phyloP scores from a whole-genome alignment of 2,797 vertebrate species.

The Cyprinella venusta region DNA sequence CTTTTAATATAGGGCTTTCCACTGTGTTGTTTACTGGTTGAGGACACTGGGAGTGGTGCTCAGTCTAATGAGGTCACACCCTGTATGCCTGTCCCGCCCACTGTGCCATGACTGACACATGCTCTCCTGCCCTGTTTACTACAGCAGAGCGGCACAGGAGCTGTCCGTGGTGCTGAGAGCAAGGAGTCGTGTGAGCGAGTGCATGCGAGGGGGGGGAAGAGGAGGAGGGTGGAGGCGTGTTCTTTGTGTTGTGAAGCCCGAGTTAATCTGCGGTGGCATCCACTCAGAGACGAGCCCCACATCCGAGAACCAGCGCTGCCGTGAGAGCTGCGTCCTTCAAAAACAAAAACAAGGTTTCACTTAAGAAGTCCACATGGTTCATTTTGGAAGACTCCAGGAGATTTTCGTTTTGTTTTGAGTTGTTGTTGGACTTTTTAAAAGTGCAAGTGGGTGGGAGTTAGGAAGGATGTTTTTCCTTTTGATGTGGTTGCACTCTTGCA shows the following conservation, averaged over 20 bases:
- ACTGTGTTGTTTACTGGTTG: constrained; percentile 75
- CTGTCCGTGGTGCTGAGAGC: constrained; percentile 80
- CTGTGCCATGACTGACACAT: constrained; percentile 49
- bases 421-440: constrained; percentile 22
- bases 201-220: constrained; percentile 66
- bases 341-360: constrained; percentile 6
- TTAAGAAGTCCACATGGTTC: constrained; percentile 4
- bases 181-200: constrained; percentile 65
- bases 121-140: constrained; percentile 52
- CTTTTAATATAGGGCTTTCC: constrained; percentile 60
- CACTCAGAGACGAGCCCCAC: constrained; percentile 77
- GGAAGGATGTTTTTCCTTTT: constrained; percentile 72
- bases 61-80: constrained; percentile 81
- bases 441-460: constrained; percentile 46
- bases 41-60: constrained; percentile 56
- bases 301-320: constrained; percentile 73
- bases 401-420: not conserved
- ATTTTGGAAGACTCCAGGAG: constrained; percentile 2
- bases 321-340: constrained; percentile 59
- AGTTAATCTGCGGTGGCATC: constrained; percentile 90
- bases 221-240: constrained; percentile 80
- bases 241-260: constrained; percentile 89
- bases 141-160: constrained; percentile 60
- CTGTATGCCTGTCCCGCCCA: constrained; percentile 69
- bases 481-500: constrained; percentile 49